Base-by-base conservation (phyloP, 2,113 vertebrate species). In the Anser cygnoides region DNA sequence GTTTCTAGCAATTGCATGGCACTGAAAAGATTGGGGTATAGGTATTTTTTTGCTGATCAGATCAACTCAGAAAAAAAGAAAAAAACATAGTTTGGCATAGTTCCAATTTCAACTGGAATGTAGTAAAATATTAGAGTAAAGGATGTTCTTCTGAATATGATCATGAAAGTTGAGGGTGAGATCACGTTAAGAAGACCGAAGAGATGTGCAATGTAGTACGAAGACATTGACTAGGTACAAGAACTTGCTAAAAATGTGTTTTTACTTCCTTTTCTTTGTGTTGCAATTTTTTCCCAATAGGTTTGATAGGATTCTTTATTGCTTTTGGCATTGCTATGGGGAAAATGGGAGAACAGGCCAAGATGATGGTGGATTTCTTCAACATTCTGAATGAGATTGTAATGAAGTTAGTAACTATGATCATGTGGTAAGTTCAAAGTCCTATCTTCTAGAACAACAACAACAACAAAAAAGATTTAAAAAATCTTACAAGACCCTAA, bases 351-450 rank as follows among this genome's bases (percentile, higher is more conserved):
- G 99, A 99, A 75, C 99, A 98, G 95, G 99, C 99, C 97, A 99
- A 98, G 97, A 98, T 99, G 97, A 99, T 99, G 99, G 98, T 99
- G 97, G 99, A 99, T 9, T 99, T 99, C 98, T 99, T 99, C 98
- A 99, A 98, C 97, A 99, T 99, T 97, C 97, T 99, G 97, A 99
- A 99, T 96, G 99, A 99, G 98, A 99, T 99, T 78, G 99, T 99
- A 71, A 99, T 99, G 99, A 99, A 98, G 97, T 95, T 99, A 96
- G 99, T 99, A 94, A 99, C 99, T 96, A 98, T 99, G 99, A 99
- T 99, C 95, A 99, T 99, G 99, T 99, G 99, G 99, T 99, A 97
- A 98, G 99, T 99, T 25, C 85, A 29, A 31, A 92, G 29, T 81
- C 89, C 55, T 80, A 88, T 54, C 29, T 82, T 87, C 26, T 4